Conservation (phyloP, 2,113 vertebrate genomes). For the Potamarius usumacintae region DNA sequence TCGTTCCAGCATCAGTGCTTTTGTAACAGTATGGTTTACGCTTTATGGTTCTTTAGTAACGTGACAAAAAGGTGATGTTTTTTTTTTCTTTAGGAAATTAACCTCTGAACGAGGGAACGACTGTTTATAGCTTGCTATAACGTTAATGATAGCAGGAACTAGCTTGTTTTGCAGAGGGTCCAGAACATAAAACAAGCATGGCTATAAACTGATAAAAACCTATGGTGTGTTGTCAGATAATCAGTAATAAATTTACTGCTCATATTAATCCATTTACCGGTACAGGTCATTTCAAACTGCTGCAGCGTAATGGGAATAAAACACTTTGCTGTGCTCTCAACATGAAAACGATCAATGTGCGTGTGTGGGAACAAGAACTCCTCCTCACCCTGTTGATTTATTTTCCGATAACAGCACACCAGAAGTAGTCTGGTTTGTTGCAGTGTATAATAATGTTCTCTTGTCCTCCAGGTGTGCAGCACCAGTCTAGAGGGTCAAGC, state of each 20-base stretch:
- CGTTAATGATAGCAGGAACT: not conserved
- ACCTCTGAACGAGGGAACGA: not conserved
- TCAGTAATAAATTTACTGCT: too few species aligned
- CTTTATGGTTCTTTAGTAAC: not conserved
- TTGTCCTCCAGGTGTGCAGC: slow-evolving; percentile 81
- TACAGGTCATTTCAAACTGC: too few species aligned
- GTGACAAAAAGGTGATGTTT: too few species aligned
- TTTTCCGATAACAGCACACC: not conserved
- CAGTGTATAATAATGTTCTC: not conserved
- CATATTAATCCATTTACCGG: too few species aligned
- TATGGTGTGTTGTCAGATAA: not conserved
- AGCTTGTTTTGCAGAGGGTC: not conserved
- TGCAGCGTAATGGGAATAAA: not conserved
- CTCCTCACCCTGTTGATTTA: not conserved
- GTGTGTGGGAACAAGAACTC: too few species aligned
- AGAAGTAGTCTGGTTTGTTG: not conserved
- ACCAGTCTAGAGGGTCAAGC: slow-evolving; percentile 89
- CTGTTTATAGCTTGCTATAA: not conserved
- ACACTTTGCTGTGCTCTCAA: not conserved
- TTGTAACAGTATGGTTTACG: not conserved
- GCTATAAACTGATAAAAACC: not conserved
- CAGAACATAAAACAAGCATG: not conserved
- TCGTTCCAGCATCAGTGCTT: not conserved
- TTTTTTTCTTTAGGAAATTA: too few species aligned
- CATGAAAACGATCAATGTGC: too few species aligned